phyloP scores from a whole-genome alignment of 2,797 vertebrate genomes.

The Tenualosa thibaudeaui region DNA sequence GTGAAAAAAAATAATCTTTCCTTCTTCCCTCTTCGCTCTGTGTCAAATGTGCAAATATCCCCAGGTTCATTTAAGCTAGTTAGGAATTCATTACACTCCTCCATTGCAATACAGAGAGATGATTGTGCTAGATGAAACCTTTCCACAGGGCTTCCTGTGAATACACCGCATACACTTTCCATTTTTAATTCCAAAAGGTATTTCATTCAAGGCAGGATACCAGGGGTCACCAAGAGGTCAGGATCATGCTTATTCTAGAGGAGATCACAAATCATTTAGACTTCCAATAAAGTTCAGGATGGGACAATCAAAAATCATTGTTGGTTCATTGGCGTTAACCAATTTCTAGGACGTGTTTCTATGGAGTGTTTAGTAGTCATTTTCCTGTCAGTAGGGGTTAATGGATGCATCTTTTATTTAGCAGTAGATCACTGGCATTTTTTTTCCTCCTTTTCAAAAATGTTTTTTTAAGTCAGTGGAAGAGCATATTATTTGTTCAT shows the following conservation, averaged over 20 bases:
- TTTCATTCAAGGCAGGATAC: background rate
- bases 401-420: background rate
- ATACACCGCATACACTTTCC: conserved; percentile 9
- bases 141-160: background rate
- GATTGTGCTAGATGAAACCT: background rate
- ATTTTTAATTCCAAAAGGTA: background rate
- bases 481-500: background rate
- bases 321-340: background rate
- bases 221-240: background rate
- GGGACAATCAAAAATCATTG: background rate
- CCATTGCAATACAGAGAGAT: background rate
- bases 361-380: background rate
- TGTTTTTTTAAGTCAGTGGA: background rate
- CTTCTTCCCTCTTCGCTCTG: background rate
- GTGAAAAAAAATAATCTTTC: background rate
- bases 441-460: no score
- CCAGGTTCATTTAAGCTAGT: background rate
- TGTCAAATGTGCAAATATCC: background rate
- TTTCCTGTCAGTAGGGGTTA: background rate
- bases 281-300: background rate
- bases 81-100: background rate
- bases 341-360: background rate
- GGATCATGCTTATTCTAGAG: background rate
- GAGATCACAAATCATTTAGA: background rate
- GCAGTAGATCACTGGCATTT: background rate